These are phyloP conservation scores for Camponotus pennsylvanicus DNA, from an alignment of 1,140 invertebrate genomes.

Conservation along the genomic window DNA sequence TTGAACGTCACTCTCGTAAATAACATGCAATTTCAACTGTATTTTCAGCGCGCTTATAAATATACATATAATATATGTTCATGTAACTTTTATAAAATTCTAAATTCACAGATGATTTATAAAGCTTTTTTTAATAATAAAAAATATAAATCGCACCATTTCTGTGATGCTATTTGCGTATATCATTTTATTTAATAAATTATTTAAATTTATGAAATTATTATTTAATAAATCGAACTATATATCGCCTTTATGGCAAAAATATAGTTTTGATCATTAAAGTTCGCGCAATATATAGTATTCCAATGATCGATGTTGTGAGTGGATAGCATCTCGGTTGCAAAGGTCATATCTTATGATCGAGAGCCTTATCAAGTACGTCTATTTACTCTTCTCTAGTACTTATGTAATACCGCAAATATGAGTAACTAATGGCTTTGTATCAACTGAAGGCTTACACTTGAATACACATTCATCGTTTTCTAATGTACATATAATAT, in stretches of 20 bases:
- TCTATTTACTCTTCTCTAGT: constrained; percentile 1
- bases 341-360: constrained; percentile 18
- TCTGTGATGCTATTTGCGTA: background rate
- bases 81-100: background rate
- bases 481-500: constrained; percentile 1
- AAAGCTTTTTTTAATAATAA: too few species aligned
- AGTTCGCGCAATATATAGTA: background rate
- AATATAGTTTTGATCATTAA: background rate
- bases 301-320: background rate
- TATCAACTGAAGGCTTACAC: background rate
- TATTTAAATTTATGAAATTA: too few species aligned
- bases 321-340: constrained; percentile 6
- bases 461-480: background rate
- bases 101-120: background rate
- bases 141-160: background rate
- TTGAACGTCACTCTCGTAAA: background rate
- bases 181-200: too few species aligned
- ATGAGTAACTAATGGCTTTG: background rate
- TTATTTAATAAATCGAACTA: background rate
- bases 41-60: too few species aligned
- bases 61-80: background rate
- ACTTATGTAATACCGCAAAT: constrained; percentile 23
- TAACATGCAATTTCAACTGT: background rate
- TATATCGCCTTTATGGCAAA: background rate
- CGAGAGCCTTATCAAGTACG: constrained; percentile 18